Evolutionary conservation across 2,888 invertebrate genomes (phyloP), one percentile per base, ranked within the genome.

Genomic region (Pyrrhia umbra): DNA sequence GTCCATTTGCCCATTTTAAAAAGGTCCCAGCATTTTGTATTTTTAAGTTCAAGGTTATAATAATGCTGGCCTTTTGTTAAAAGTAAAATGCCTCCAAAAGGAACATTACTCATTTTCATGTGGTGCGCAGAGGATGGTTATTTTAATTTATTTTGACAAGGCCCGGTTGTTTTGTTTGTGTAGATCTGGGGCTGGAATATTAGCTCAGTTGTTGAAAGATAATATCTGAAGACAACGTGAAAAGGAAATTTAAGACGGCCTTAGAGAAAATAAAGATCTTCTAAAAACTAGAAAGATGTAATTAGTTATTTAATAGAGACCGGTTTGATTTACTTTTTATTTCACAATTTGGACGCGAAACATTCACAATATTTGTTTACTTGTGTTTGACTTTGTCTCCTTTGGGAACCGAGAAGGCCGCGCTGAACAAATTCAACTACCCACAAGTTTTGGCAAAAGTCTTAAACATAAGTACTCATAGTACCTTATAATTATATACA

Each of bases 351-450:
- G 30, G 70, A 18, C 58, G 45, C 50, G 49, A 58, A 64, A 75
- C 64, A 77, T 74, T 74, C 49, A 52, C 63, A 70, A 74, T 76
- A 76, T 74, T 80, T 77, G 80, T 79, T 80, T 74, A 50, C 70
- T 79, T 77, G 42, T 61, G 62, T 78, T 79, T 78, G 77, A 68
- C 50, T 78, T 80, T 51, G 50, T 25, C 39, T 77, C 77, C 56
- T 68, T 37, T 34, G 67, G 37, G 74, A 27, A 49, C 51, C 23
- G 39, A 60, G 65, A 49, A 27, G 54, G 51, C 68, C 40, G 56
- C 54, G 51, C 40, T 39, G 18, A 67, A 51, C 63, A 67, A 77
- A 77, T 52, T 62, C 40, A 62, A 62, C 58, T 65, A 62, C 49
- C 56, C 58, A 42, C 42, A 75, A 77, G 50, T 59, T 68, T 70